Percentiles rank a stretch among this genome's conserved stretches.
phyloP scores from a whole-genome alignment of 2,797 vertebrate species.

The Gadopsis bispinosus region DNA sequence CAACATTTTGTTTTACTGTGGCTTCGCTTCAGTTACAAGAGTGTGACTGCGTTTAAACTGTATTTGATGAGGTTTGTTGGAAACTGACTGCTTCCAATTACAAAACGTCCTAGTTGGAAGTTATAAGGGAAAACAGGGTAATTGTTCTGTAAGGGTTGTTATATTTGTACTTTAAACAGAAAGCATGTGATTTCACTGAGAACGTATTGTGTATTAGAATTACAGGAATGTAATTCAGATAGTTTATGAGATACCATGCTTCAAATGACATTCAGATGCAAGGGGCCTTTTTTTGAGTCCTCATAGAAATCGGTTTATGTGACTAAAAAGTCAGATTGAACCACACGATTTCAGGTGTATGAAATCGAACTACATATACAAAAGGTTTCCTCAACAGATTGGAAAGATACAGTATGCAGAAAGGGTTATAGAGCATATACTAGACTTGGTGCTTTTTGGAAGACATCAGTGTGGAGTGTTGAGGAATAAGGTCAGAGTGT shows the following conservation, averaged over 20 bases:
- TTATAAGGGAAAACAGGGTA: neutral
- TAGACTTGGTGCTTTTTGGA: constrained; percentile 6
- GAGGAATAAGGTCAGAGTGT: constrained; percentile 45
- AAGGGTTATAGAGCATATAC: neutral
- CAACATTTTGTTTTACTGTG: constrained; percentile 6
- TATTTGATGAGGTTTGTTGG: neutral
- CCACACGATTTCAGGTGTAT: neutral
- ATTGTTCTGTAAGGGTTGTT: neutral
- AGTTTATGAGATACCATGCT: neutral
- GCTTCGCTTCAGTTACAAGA: neutral
- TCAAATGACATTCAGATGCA: neutral
- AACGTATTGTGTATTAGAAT: neutral
- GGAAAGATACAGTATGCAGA: neutral
- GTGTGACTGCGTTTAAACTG: neutral
- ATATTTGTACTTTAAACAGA: neutral
- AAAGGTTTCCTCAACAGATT: neutral
- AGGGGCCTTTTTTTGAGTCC: neutral
- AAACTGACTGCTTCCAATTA: neutral
- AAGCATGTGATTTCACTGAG: neutral
- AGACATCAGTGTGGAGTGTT: constrained; percentile 33
- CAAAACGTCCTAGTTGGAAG: neutral
- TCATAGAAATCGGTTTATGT: neutral
- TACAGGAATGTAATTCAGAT: neutral
- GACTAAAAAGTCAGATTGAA: neutral
- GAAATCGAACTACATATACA: neutral